Percentiles rank a stretch among this genome's conserved stretches.
These are phyloP conservation scores for Neomonachus schauinslandi DNA, from an alignment of 2,113 vertebrate genomes.

Conservation along the genomic window DNA sequence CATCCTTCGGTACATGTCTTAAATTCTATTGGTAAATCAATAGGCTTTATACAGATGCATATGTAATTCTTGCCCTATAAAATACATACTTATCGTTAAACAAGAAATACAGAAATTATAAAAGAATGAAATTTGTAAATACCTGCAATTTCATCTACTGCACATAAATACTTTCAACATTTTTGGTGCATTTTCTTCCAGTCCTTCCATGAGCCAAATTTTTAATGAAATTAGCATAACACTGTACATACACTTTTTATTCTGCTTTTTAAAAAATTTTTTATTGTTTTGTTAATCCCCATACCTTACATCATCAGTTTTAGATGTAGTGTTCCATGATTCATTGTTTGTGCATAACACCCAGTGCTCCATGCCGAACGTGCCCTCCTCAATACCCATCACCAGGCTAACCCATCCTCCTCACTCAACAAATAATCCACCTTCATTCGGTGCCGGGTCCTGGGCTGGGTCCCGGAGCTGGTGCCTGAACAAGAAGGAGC, in stretches of 20 bases:
- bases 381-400: too few relatives aligned
- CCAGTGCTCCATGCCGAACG: too few relatives aligned
- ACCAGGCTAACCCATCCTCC: too few relatives aligned
- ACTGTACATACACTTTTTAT: not conserved
- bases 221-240: not conserved
- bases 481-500: fast-evolving
- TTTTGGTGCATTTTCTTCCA: not conserved
- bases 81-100: not conserved
- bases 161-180: too few relatives aligned
- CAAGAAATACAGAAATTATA: not conserved
- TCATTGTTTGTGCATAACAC: too few relatives aligned
- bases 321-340: too few relatives aligned
- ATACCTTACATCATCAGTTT: too few relatives aligned
- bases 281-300: too few relatives aligned
- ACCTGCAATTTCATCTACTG: not conserved
- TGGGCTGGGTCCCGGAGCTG: fast-evolving
- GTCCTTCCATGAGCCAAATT: not conserved
- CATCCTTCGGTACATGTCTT: too few relatives aligned
- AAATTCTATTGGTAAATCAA: not conserved
- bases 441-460: fast-evolving
- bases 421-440: not conserved
- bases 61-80: not conserved
- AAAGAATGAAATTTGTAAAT: not conserved
- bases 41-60: fast-evolving
- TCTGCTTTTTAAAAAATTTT: not conserved